Percentiles rank a stretch among this genome's conserved stretches.
phyloP scores from a whole-genome alignment of 2,113 vertebrate species.

The human region DNA sequence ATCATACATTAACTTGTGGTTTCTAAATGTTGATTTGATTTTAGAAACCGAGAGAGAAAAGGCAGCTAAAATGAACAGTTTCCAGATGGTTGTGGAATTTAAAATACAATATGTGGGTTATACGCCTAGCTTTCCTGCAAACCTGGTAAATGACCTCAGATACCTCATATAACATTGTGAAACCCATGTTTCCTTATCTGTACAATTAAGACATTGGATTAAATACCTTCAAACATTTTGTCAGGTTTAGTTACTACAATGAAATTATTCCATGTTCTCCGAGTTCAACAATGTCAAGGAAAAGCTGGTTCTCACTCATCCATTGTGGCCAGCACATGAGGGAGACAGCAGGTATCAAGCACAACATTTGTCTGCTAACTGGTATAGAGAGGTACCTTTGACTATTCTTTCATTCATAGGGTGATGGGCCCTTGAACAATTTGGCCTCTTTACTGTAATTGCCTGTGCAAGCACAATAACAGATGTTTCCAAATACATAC shows the following conservation, averaged over 20 bases:
- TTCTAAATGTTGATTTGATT: neutral
- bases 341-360: neutral
- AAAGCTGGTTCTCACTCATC: neutral
- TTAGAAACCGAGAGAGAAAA: neutral
- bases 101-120: neutral
- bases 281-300: neutral
- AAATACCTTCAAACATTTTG: neutral
- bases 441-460: neutral
- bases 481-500: neutral
- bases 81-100: neutral
- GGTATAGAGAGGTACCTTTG: neutral
- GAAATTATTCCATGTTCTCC: neutral
- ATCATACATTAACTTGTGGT: neutral
- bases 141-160: neutral
- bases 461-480: neutral
- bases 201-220: neutral
- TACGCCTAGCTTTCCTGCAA: neutral
- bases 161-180: neutral
- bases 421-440: neutral
- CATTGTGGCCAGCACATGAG: neutral
- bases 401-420: neutral
- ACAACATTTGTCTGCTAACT: neutral
- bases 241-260: neutral
- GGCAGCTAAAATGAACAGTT: slow-evolving; percentile 2
- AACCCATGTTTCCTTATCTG: neutral